Evolutionary conservation across 2,888 invertebrate species (phyloP).

Genomic region (Danaus chrysippus): DNA sequence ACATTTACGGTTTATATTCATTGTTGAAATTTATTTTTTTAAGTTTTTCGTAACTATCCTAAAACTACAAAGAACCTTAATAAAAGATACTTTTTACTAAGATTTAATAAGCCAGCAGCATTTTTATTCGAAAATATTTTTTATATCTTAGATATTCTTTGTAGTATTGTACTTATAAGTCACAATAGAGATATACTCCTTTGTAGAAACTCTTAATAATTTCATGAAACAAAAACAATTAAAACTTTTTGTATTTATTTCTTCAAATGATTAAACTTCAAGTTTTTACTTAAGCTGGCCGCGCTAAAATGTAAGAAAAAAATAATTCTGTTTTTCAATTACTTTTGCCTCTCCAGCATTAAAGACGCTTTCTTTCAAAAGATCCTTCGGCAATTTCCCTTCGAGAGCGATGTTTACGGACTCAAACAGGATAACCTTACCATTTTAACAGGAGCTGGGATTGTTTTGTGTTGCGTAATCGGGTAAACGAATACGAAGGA

Average conservation of each 20-base stretch:
- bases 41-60: no score
- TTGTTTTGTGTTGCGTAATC: conserved; percentile 19
- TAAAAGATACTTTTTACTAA: no score
- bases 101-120: no score
- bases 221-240: conserved; percentile 25
- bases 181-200: no score
- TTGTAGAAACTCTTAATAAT: neutral
- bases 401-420: conserved; percentile 48
- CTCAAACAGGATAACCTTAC: conserved; percentile 49
- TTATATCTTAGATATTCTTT: no score
- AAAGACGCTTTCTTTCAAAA: conserved; percentile 52
- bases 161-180: no score
- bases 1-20: neutral
- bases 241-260: conserved; percentile 34
- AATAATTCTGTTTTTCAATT: conserved; percentile 58
- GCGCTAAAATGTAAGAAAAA: conserved; percentile 33
- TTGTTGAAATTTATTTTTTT: no score
- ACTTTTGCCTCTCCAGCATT: conserved; percentile 41
- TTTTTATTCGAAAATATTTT: no score
- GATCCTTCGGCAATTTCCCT: conserved; percentile 58
- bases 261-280: conserved; percentile 28
- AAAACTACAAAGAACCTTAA: no score
- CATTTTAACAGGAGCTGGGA: conserved; percentile 42
- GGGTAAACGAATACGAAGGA: conserved; percentile 24
- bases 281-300: conserved; percentile 23